Conservation (phyloP, 92 coral and sea anemone genomes). For the Diadumene lineata region DNA sequence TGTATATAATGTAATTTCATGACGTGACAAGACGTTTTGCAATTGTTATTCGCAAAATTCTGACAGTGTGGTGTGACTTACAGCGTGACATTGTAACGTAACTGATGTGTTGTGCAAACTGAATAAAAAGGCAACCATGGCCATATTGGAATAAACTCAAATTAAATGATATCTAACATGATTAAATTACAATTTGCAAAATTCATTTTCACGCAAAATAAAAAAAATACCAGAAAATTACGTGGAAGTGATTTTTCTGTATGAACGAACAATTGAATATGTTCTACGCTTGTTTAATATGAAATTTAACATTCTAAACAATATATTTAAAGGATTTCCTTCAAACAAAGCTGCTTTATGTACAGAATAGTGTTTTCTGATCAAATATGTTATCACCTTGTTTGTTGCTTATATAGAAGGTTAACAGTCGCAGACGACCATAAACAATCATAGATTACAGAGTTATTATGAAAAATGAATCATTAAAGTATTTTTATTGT, state of each 20-base stretch:
- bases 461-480: conserved; percentile 1
- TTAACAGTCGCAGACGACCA: background rate
- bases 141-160: too few species aligned
- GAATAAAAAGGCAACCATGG: too few species aligned
- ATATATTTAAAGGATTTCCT: background rate
- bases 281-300: background rate
- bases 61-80: background rate
- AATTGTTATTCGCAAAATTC: background rate
- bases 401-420: background rate
- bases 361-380: background rate
- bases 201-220: background rate
- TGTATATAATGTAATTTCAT: background rate
- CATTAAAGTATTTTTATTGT: background rate
- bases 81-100: background rate
- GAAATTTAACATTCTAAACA: background rate
- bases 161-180: too few species aligned
- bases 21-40: background rate
- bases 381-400: background rate
- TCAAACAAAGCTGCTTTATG: background rate
- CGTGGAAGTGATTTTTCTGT: background rate
- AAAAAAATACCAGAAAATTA: background rate
- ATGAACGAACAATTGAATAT: background rate
- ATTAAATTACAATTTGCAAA: too few species aligned
- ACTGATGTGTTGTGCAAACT: background rate
- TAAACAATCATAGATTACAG: conserved; percentile 3